A percentile compares a stretch with the other conserved stretches of the same genome.
These are phyloP conservation scores for Eulemur macaco DNA, from an alignment of 2,113 vertebrate genomes.

Conservation along the genomic window DNA sequence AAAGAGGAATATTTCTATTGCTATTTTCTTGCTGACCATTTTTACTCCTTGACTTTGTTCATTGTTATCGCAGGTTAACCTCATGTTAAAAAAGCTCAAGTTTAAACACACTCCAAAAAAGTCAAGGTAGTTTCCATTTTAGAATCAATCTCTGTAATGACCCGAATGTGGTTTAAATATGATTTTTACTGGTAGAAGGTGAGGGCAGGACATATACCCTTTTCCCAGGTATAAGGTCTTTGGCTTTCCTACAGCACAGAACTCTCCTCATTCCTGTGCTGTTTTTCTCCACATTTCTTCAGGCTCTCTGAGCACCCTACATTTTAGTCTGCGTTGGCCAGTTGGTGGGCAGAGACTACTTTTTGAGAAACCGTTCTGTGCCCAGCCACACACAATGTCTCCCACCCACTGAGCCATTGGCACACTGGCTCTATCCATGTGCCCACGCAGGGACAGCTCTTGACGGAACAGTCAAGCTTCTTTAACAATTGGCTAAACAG, in stretches of 20 bases:
- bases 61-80: neutral
- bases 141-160: neutral
- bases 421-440: accelerated
- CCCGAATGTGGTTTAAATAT: neutral
- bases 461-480: neutral
- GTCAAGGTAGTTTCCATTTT: neutral
- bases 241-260: neutral
- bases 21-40: neutral
- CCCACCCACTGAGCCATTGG: neutral
- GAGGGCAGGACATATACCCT: neutral
- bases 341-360: too few relatives aligned
- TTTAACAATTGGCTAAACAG: neutral
- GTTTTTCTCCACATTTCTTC: neutral
- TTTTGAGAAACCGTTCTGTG: neutral
- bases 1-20: neutral
- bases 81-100: neutral
- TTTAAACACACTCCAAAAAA: neutral
- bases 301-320: neutral
- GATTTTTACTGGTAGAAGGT: neutral
- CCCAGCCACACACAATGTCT: neutral
- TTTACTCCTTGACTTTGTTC: neutral
- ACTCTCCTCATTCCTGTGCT: neutral
- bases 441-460: neutral
- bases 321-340: neutral
- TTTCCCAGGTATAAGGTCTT: too few relatives aligned